Evolutionary conservation across 2,888 invertebrate genomes (phyloP).

Genomic region (Rhagonycha lutea): DNA sequence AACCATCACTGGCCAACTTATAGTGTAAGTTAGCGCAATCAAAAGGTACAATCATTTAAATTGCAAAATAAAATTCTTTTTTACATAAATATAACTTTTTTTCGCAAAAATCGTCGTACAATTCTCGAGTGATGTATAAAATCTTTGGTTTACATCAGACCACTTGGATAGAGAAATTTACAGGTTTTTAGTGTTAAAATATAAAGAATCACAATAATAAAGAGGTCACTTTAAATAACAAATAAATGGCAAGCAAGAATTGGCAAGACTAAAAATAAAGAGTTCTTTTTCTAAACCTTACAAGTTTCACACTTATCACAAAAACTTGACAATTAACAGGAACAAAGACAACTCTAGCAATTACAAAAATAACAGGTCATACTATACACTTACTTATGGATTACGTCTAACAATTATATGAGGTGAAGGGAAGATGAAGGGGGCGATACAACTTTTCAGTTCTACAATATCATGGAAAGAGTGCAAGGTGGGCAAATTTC

Average conservation of each 20-base stretch:
- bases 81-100: not conserved
- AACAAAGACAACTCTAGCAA: slow-evolving; percentile 20
- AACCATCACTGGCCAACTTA: not conserved
- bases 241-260: slow-evolving; percentile 3
- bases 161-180: not conserved
- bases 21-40: not conserved
- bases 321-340: slow-evolving; percentile 20
- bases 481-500: not conserved
- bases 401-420: not conserved
- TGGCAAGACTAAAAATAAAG: not conserved
- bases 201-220: not conserved
- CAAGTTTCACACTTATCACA: slow-evolving; percentile 21
- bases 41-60: not conserved
- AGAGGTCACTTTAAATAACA: not conserved
- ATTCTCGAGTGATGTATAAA: not conserved
- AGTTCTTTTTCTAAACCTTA: not conserved
- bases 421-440: not conserved
- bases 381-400: slow-evolving; percentile 3
- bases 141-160: not conserved
- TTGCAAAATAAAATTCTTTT: not conserved
- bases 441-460: too few species aligned
- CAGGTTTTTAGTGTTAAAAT: not conserved
- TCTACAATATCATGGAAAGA: not conserved
- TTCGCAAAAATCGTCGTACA: not conserved
- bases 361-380: slow-evolving; percentile 27